Conservation (phyloP, 2,888 invertebrate species). For the Petrolisthes cinctipes region DNA sequence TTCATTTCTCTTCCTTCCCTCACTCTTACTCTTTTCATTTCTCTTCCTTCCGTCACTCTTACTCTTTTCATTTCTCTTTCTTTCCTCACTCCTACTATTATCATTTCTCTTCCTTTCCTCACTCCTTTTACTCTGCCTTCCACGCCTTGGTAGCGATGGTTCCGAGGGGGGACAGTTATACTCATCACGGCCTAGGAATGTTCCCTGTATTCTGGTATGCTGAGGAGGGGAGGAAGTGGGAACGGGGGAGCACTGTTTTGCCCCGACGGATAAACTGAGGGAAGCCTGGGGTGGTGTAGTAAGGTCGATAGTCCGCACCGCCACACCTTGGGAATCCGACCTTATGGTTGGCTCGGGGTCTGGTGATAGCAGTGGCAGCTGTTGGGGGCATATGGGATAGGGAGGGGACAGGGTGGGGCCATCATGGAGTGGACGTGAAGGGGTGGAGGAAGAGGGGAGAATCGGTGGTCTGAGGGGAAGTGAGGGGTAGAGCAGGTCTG, state of each 20-base stretch:
- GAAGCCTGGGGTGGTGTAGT: not conserved
- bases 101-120: not conserved
- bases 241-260: not conserved
- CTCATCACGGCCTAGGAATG: too few relatives aligned
- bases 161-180: too few relatives aligned
- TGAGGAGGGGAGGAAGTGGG: conserved; percentile 6
- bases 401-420: not conserved
- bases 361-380: conserved; percentile 42
- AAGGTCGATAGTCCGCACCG: not conserved
- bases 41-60: too few relatives aligned
- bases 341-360: conserved; percentile 21
- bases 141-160: not conserved
- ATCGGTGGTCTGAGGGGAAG: not conserved
- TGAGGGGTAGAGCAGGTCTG: not conserved
- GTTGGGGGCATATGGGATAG: not conserved
- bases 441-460: not conserved
- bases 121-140: too few relatives aligned
- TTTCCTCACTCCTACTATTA: not conserved
- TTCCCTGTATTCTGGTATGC: not conserved
- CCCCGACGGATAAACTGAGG: not conserved
- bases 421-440: not conserved
- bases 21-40: too few relatives aligned
- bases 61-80: too few relatives aligned
- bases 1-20: not conserved
- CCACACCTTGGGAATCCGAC: not conserved